A percentile compares a stretch with the other conserved stretches of the same genome.
Conservation (phyloP, 2,113 vertebrate species). For the Ptychochromis oligacanthus region DNA sequence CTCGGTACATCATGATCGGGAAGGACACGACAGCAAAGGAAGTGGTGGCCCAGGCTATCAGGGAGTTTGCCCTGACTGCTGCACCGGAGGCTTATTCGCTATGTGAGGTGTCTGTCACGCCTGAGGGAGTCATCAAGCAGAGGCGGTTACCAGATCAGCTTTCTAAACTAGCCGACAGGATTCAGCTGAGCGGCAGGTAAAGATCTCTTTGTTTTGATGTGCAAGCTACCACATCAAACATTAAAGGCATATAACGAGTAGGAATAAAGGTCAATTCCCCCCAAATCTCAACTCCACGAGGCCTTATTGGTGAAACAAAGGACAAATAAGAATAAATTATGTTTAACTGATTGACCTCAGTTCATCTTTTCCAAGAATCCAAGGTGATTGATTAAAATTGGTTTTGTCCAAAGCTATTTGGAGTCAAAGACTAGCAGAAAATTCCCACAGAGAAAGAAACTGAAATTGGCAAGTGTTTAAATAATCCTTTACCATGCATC, state of each 20-base stretch:
- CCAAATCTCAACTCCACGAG: not conserved
- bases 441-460: too few species aligned
- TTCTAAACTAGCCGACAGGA: conserved; percentile 96
- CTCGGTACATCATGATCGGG: conserved; percentile 98
- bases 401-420: too few species aligned
- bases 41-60: conserved; percentile 94
- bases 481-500: not conserved
- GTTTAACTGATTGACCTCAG: not conserved
- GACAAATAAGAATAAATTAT: not conserved
- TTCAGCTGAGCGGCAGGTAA: conserved; percentile 96
- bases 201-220: not conserved
- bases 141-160: conserved; percentile 94
- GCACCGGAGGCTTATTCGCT: conserved; percentile 91
- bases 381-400: not conserved
- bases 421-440: too few species aligned
- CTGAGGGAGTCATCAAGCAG: conserved; percentile 98
- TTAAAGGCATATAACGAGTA: not conserved
- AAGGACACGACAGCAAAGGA: conserved; percentile 98
- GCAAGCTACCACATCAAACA: accelerated
- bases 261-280: not conserved
- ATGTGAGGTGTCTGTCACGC: conserved; percentile 96
- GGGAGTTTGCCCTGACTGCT: conserved; percentile 94
- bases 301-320: not conserved
- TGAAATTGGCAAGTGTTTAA: not conserved
- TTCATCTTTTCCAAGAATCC: not conserved